A percentile compares a stretch with the other conserved stretches of the same genome.
phyloP scores from a whole-genome alignment of 2,797 vertebrate genomes.

The Graptemys geographica region DNA sequence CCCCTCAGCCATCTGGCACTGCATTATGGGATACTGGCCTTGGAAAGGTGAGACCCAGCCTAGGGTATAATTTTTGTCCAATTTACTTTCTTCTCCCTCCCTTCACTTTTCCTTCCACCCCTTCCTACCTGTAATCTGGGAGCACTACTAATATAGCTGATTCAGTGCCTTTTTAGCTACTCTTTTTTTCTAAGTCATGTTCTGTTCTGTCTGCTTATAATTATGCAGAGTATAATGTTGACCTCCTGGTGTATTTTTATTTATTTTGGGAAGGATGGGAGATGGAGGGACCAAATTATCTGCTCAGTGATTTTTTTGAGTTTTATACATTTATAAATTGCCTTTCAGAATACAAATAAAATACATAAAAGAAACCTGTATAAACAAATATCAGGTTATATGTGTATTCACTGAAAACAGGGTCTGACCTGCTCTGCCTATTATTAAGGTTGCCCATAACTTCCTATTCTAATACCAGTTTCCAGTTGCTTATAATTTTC shows the following conservation, averaged over 20 bases:
- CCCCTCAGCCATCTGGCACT: neutral
- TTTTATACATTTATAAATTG: conserved; percentile 46
- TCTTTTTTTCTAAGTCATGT: neutral
- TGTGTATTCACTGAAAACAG: neutral
- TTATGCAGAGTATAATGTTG: conserved; percentile 36
- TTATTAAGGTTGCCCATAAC: neutral
- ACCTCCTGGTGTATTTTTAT: neutral
- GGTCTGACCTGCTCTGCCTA: neutral
- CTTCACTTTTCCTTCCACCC: neutral
- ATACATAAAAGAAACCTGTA: conserved; percentile 45
- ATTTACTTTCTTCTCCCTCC: neutral
- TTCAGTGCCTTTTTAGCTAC: conserved; percentile 1
- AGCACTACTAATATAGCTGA: neutral
- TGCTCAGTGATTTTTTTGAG: neutral
- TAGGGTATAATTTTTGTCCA: neutral
- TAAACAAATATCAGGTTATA: neutral
- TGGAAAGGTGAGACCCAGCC: neutral
- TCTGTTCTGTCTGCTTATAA: conserved; percentile 44
- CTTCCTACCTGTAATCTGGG: neutral
- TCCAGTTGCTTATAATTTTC: neutral
- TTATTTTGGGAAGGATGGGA: neutral
- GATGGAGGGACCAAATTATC: conserved; percentile 59
- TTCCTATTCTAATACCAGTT: neutral
- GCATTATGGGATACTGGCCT: neutral
- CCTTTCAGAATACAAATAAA: conserved; percentile 32